phyloP scores from a whole-genome alignment of 1,140 invertebrate genomes.

The Ptiloglossa arizonensis region DNA sequence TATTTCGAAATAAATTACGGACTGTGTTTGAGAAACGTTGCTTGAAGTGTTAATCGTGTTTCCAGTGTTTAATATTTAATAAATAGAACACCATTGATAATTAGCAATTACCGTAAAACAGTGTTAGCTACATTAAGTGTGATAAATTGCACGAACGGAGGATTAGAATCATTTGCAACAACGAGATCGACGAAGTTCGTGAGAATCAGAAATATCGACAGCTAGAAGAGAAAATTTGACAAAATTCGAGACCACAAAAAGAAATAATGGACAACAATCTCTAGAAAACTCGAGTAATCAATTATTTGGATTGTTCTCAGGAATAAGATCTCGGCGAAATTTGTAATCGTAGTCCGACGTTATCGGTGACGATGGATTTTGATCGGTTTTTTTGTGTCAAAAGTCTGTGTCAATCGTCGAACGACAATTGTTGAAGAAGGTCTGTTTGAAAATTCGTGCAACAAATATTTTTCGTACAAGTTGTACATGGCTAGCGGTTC shows the following conservation, averaged over 20 bases:
- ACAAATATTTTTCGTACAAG: not conserved
- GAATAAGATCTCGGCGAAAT: not conserved
- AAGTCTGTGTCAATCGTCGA: not conserved
- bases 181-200: conserved; percentile 21
- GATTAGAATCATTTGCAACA: conserved; percentile 3
- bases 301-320: too few relatives aligned
- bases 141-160: not conserved
- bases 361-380: not conserved
- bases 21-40: conserved; percentile 26
- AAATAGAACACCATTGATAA: not conserved
- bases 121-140: not conserved
- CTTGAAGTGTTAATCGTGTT: conserved; percentile 1
- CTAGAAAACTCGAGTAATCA: conserved; percentile 19
- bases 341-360: not conserved
- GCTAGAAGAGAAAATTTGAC: conserved; percentile 6
- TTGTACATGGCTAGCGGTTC: not conserved
- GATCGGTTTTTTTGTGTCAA: not conserved
- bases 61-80: not conserved
- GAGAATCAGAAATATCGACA: conserved; percentile 11
- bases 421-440: not conserved
- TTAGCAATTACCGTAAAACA: not conserved
- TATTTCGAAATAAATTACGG: not conserved
- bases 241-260: not conserved
- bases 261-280: not conserved
- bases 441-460: not conserved